Evolutionary conservation across 2,888 invertebrate species (phyloP).

Genomic region (Oscheius sp.): DNA sequence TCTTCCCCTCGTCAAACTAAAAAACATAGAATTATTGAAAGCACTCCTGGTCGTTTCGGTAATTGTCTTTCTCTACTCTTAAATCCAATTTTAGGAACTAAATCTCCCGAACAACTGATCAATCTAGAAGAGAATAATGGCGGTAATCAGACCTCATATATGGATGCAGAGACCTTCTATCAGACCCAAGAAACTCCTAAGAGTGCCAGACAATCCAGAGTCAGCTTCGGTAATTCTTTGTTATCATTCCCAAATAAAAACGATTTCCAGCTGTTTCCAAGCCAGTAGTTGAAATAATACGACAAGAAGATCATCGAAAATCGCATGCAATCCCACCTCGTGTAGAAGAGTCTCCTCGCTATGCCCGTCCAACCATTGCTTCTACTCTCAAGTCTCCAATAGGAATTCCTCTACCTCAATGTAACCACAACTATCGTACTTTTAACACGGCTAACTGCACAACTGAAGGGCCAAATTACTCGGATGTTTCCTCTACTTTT

Average conservation of each 20-base stretch:
- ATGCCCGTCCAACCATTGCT: slow-evolving; percentile 7
- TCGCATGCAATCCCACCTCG: too few relatives aligned
- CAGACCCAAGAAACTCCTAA: not conserved
- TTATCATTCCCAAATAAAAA: too few relatives aligned
- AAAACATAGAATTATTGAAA: not conserved
- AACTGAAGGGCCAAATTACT: too few relatives aligned
- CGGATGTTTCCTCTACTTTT: not conserved
- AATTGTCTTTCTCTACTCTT: not conserved
- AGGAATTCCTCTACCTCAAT: not conserved
- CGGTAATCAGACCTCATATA: too few relatives aligned
- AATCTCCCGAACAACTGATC: not conserved
- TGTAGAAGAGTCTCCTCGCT: slow-evolving; percentile 7
- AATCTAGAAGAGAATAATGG: not conserved
- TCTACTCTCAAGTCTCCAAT: not conserved
- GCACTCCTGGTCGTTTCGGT: not conserved
- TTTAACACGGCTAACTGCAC: too few relatives aligned
- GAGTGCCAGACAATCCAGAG: not conserved
- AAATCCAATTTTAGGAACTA: not conserved
- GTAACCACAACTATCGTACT: too few relatives aligned
- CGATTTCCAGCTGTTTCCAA: too few relatives aligned
- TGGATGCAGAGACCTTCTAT: not conserved
- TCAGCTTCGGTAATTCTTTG: too few relatives aligned
- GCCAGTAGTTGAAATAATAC: not conserved
- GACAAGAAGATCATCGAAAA: not conserved
- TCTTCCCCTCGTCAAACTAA: not conserved